Base-by-base conservation (phyloP, 2,888 invertebrate species). In the Cantharis rufa region DNA sequence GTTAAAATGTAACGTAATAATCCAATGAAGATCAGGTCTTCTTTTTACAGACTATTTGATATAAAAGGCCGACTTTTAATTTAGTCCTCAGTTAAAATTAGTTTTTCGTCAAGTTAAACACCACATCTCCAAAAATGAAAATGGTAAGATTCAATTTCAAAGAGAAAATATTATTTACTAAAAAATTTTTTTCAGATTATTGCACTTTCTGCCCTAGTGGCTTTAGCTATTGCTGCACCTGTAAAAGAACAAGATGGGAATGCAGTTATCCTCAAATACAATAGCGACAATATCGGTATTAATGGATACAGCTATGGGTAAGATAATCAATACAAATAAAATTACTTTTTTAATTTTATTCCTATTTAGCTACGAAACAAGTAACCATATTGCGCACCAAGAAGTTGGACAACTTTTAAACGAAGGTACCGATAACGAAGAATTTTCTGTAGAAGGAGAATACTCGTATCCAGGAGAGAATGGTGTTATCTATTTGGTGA, bases 391-490 rank as follows among this genome's bases (percentile, higher is more conserved):
- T 7, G 90, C 91, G 7, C 90, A 92, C 11, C 88, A 90, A 78
- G 93, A 93, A 84, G 90, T 91, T 83, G 93, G 90, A 0, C 88
- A 89, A 62, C 86, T 93, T 62, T 87, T 89, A 79, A 92, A 93
- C 86, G 90, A 90, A 1, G 92, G 93, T 15, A 91, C 91, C 1
- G 92, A 93, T 32, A 91, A 92, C 76, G 91, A 92, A 84, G 90
- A 91, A 21, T 89, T 93, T 21, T 89, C 90, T 10, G 90, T 93
- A 13, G 90, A 89, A 48, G 93, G 93, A 68, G 89, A 91, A 24
- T 91, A 91, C 85, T 90, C 91, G 0, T 93, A 91, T 89, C 87
- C 89, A 11, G 92, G 90, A 4, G 89, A 90, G n/a, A 92, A 93
- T 81, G 93, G 93, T 1, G 90, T 90, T 79, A 89, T 91, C 70